Evolutionary conservation across 2,888 invertebrate genomes (phyloP).

Genomic region (Caenorhabditis plicata): DNA sequence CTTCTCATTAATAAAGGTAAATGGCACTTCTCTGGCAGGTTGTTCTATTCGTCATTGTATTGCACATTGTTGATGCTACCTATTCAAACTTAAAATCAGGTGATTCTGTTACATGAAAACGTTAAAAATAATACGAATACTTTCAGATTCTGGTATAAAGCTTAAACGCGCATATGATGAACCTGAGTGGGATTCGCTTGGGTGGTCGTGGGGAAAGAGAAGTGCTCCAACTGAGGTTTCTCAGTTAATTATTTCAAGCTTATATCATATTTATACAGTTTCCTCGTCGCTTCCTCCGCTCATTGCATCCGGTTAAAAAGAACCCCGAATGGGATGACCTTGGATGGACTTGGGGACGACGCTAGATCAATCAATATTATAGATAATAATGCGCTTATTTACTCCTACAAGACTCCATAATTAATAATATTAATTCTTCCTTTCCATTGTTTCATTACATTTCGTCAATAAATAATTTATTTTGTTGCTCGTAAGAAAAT

Average conservation of each 20-base stretch:
- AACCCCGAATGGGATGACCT: slow-evolving; percentile 56
- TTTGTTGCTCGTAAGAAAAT: too few species aligned
- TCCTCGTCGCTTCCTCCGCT: slow-evolving; percentile 34
- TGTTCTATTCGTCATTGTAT: too few species aligned
- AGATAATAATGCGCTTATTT: too few species aligned
- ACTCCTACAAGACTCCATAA: too few species aligned
- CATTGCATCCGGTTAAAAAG: slow-evolving; percentile 49
- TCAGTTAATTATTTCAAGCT: not conserved
- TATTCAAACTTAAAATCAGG: not conserved
- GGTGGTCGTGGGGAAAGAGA: slow-evolving; percentile 55
- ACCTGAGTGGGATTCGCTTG: slow-evolving; percentile 47
- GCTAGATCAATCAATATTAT: not conserved
- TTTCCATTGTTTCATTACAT: not conserved
- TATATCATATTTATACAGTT: slow-evolving; percentile 5
- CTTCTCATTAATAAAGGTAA: too few species aligned
- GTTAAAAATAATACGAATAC: too few species aligned
- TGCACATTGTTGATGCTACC: not conserved
- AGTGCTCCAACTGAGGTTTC: slow-evolving; percentile 12
- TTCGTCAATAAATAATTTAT: too few species aligned
- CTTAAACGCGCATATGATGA: not conserved
- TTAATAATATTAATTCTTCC: too few species aligned
- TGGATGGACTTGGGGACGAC: slow-evolving; percentile 53
- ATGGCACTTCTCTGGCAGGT: too few species aligned
- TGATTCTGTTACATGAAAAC: too few species aligned
- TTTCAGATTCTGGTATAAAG: not conserved